Evolutionary conservation across 2,113 vertebrate genomes (phyloP).

Genomic region (Coptodon bakossiorum): DNA sequence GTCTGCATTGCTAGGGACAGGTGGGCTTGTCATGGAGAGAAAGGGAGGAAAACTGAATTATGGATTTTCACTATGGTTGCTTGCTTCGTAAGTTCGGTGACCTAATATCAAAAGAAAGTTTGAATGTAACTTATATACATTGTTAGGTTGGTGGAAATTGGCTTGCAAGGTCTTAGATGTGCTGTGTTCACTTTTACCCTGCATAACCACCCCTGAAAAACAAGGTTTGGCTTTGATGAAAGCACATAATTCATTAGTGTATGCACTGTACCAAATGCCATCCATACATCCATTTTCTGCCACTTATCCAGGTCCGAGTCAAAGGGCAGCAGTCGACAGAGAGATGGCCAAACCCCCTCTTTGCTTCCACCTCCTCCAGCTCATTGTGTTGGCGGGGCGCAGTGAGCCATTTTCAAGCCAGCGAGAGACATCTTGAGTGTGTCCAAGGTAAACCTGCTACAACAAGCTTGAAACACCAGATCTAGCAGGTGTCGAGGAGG

Average conservation of each 20-base stretch:
- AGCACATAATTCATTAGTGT: not conserved
- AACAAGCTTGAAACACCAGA: not conserved
- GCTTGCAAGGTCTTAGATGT: not conserved
- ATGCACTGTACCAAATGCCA: not conserved
- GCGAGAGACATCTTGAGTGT: too few species aligned
- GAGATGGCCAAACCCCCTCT: not conserved
- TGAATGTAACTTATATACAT: not conserved
- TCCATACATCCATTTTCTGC: not conserved
- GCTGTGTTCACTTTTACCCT: not conserved
- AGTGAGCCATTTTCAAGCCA: too few species aligned
- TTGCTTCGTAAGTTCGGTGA: not conserved
- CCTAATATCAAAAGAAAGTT: constrained; percentile 2
- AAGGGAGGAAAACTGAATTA: constrained; percentile 21
- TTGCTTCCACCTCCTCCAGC: not conserved
- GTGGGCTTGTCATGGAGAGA: not conserved
- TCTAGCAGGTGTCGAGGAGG: too few species aligned
- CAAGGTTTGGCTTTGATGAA: not conserved
- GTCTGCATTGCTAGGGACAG: constrained; percentile 3
- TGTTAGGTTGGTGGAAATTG: not conserved
- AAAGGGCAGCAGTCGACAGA: not conserved
- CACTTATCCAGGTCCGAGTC: not conserved
- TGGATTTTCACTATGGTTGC: not conserved
- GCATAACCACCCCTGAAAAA: not conserved
- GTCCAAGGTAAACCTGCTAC: too few species aligned
- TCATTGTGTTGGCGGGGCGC: not conserved